Evolutionary conservation across 2,113 vertebrate species (phyloP), one percentile per base, ranked within the genome.

Genomic region (Tachycineta bicolor): DNA sequence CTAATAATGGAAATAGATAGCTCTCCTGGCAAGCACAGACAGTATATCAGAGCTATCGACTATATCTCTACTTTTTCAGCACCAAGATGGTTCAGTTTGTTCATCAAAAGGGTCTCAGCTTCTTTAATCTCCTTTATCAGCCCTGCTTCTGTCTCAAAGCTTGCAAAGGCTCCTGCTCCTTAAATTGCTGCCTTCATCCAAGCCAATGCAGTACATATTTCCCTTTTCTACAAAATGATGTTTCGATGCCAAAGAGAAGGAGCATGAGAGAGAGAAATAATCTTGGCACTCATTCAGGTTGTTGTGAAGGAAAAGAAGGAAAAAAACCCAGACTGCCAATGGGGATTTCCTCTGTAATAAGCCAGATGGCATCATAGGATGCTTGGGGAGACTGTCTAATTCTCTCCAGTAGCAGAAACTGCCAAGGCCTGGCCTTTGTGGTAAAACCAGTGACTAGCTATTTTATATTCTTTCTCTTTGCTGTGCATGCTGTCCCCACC

Each of bases 301-400:
- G 90, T 83, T 93, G 90, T 92, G 88, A 76, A 92, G 94, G 79
- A 93, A 93, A 90, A 84, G 81, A 89, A 93, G 86, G 64, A 50
- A 97, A 95, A 96, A 95, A 89, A 2, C 5, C n/a, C 68, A 93
- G 90, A 71, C 76, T 95, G 96, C 96, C 96, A 96, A 29, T 90
- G 92, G 96, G 96, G 94, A 97, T 97, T 97, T 97, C 96, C 96
- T 97, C 86, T 1, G 81, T 95, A 96, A 96, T 96, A 97, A 97
- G 96, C 96, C 96, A 97, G 96, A 97, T 97, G 96, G 96, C 96
- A 96, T 95, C 93, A 95, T 90, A 95, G 90, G 93, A 96, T 97
- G 95, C 90, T 96, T 62, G 62, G 92, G 96, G 95, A 97, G 91
- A 70, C 70, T 87, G 94, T 87, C 87, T 96, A 93, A 96, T 96